A percentile compares a stretch with the other conserved stretches of the same genome.
phyloP scores from a whole-genome alignment of 2,888 invertebrate species.

The Pycnomerus fuliginosus region DNA sequence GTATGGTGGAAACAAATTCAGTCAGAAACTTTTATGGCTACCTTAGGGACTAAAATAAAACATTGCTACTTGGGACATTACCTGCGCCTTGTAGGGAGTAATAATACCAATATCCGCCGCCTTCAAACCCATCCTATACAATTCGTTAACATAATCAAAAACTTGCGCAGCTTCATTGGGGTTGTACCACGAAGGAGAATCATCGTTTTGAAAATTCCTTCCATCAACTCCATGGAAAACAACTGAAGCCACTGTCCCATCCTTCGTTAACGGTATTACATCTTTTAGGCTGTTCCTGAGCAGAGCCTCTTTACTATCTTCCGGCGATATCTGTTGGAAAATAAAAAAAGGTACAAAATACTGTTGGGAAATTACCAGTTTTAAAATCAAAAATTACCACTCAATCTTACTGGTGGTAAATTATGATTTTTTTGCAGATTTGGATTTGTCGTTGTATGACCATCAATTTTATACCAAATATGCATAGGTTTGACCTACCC shows the following conservation, averaged over 20 bases:
- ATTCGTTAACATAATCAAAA: conserved; percentile 62
- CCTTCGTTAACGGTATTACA: conserved; percentile 45
- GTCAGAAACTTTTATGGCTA: too few relatives aligned
- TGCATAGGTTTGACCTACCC: too few relatives aligned
- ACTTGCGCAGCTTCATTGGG: conserved; percentile 74
- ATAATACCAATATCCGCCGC: conserved; percentile 83
- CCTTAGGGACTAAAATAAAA: too few relatives aligned
- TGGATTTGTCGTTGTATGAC: too few relatives aligned
- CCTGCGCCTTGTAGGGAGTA: conserved; percentile 91
- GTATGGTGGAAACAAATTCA: too few relatives aligned
- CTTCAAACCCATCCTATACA: conserved; percentile 66
- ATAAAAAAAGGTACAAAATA: conserved; percentile 4
- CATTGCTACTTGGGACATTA: conserved; percentile 41
- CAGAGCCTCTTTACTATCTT: conserved; percentile 51
- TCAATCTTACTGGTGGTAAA: too few relatives aligned
- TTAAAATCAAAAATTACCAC: too few relatives aligned
- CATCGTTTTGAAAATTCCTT: conserved; percentile 66
- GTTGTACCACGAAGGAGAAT: conserved; percentile 90
- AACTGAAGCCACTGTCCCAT: conserved; percentile 57
- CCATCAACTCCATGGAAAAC: conserved; percentile 74
- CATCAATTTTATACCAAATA: too few relatives aligned
- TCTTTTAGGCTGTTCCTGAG: conserved; percentile 47
- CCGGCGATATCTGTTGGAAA: conserved; percentile 46
- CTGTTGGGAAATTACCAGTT: too few relatives aligned
- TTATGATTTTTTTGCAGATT: too few relatives aligned